phyloP scores from a whole-genome alignment of 2,113 vertebrate species.

The Anoura caudifer region DNA sequence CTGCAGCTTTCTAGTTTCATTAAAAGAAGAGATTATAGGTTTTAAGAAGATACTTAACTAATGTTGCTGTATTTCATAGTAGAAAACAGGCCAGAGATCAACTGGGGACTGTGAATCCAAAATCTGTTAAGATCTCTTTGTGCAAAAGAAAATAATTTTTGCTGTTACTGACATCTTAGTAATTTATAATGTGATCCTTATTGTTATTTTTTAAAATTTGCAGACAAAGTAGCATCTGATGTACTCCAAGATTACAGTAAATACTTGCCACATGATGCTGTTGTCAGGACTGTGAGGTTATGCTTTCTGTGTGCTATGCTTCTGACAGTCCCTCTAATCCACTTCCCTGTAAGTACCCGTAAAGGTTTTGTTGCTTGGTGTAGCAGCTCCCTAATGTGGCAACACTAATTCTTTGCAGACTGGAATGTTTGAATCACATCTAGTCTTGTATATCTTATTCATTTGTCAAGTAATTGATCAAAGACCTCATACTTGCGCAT shows the following conservation, averaged over 20 bases:
- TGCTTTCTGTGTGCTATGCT: slow-evolving; percentile 91
- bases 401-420: slow-evolving; percentile 81
- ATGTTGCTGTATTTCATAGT: background rate
- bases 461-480: slow-evolving; percentile 83
- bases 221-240: slow-evolving; percentile 91
- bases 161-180: background rate
- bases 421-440: slow-evolving; percentile 66
- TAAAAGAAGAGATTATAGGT: background rate
- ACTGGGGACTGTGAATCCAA: background rate
- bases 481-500: slow-evolving; percentile 77
- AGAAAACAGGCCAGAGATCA: background rate
- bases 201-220: slow-evolving; percentile 46
- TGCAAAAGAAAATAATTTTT: slow-evolving; percentile 29
- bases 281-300: slow-evolving; percentile 89
- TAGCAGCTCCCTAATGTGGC: slow-evolving; percentile 54
- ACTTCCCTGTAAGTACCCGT: slow-evolving; percentile 93
- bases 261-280: slow-evolving; percentile 86
- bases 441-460: slow-evolving; percentile 78
- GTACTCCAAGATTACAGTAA: slow-evolving; percentile 87
- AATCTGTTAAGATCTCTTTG: background rate
- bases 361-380: slow-evolving; percentile 39
- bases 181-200: slow-evolving; percentile 26
- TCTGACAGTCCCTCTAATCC: slow-evolving; percentile 93
- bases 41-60: background rate
- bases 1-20: slow-evolving; percentile 5